Conservation (phyloP, 2,888 invertebrate genomes). For the Steromphala cineraria region DNA sequence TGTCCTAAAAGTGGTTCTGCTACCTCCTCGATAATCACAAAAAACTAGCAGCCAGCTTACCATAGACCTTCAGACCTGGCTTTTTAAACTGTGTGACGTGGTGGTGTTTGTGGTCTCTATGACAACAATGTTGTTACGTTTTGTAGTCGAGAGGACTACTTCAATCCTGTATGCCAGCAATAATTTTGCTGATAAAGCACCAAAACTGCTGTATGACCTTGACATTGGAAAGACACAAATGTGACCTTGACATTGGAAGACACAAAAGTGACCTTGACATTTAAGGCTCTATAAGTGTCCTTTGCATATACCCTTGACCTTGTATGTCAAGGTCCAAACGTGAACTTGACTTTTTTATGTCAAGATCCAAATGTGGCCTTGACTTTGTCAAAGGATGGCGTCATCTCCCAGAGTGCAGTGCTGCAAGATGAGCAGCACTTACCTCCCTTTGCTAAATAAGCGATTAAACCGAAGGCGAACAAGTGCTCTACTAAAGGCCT, state of each 20-base stretch:
- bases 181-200: slow-evolving; percentile 15
- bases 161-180: slow-evolving; percentile 2
- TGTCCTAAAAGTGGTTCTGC: neutral
- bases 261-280: neutral
- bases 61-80: neutral
- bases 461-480: slow-evolving; percentile 1
- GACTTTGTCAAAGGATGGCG: neutral
- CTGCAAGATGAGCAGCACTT: slow-evolving; percentile 7
- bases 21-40: neutral
- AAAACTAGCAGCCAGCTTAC: neutral
- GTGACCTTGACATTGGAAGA: slow-evolving; percentile 7
- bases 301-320: no score
- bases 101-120: neutral
- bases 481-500: slow-evolving; percentile 3
- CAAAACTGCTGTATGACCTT: slow-evolving; percentile 2
- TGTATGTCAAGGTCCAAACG: neutral
- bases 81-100: neutral
- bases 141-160: neutral
- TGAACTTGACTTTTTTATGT: neutral
- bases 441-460: neutral
- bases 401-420: slow-evolving; percentile 10
- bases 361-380: neutral
- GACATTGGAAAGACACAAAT: slow-evolving; percentile 4
- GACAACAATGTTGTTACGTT: slow-evolving; percentile 6
- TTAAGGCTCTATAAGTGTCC: neutral